Evolutionary conservation across 2,888 invertebrate species (phyloP).

Genomic region (Brachycybe producta): DNA sequence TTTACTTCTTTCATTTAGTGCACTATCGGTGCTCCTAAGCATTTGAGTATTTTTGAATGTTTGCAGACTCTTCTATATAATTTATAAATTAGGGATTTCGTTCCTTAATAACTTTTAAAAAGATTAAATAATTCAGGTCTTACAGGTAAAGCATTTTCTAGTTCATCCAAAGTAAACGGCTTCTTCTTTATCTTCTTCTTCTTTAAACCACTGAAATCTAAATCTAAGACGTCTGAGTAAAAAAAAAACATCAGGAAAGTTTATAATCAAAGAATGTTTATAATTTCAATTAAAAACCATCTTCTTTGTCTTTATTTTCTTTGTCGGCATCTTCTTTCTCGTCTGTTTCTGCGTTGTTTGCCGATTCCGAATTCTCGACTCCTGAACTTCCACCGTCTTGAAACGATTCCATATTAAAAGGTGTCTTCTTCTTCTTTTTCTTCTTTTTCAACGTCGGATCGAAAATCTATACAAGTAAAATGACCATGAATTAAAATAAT

Average conservation of each 20-base stretch:
- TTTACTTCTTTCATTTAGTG: no score
- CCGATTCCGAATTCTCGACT: conserved; percentile 34
- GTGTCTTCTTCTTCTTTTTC: conserved; percentile 92
- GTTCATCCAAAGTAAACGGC: conserved; percentile 71
- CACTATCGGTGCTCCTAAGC: no score
- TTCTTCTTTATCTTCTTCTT: conserved; percentile 87
- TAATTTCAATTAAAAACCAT: conserved; percentile 40
- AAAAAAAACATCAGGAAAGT: conserved; percentile 14
- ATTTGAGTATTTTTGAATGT: no score
- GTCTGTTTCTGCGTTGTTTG: conserved; percentile 22
- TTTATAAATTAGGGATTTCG: no score
- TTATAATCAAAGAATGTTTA: conserved; percentile 28
- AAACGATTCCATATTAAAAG: conserved; percentile 78
- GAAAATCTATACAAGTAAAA: conserved; percentile 63
- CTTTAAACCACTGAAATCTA: conserved; percentile 39
- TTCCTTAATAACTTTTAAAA: no score
- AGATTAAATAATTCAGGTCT: no score
- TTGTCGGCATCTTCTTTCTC: conserved; percentile 24
- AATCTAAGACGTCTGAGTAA: conserved; percentile 22
- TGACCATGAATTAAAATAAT: conserved; percentile 10
- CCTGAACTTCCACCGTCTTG: conserved; percentile 39
- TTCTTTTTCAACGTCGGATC: conserved; percentile 78
- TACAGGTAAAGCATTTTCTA: conserved; percentile 62
- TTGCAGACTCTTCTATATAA: no score
- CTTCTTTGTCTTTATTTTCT: conserved; percentile 40